Conservation (phyloP, 2,888 invertebrate species). For the Perithous albicinctus region DNA sequence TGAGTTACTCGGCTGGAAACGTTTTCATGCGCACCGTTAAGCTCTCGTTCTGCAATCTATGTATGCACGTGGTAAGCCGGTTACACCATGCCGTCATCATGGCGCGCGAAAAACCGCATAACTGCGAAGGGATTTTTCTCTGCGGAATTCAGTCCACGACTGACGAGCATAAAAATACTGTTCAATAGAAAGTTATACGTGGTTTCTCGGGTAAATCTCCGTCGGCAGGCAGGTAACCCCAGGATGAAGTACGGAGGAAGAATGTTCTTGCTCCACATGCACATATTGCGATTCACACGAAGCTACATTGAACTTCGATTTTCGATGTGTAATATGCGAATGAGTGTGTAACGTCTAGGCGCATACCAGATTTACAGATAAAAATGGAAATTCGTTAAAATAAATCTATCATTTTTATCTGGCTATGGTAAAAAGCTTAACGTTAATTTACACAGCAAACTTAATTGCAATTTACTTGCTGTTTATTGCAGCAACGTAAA, state of each 20-base stretch:
- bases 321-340: background rate
- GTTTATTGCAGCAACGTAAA: no score
- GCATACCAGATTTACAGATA: background rate
- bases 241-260: background rate
- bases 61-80: constrained; percentile 7
- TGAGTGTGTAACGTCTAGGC: background rate
- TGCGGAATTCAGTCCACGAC: constrained; percentile 1
- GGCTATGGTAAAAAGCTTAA: background rate
- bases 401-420: background rate
- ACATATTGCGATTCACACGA: background rate
- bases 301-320: background rate
- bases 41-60: background rate
- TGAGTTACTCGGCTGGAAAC: constrained; percentile 30
- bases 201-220: background rate
- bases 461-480: no score
- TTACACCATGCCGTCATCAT: constrained; percentile 26
- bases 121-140: constrained; percentile 17
- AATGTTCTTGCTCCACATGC: background rate
- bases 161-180: constrained; percentile 24
- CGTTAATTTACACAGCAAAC: no score
- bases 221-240: background rate
- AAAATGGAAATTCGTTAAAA: background rate
- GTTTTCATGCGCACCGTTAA: constrained; percentile 53
- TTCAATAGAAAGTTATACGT: constrained; percentile 7
- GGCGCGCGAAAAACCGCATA: background rate